Evolutionary conservation across 1,140 invertebrate species (phyloP).

Genomic region (Penaeus chinensis): DNA sequence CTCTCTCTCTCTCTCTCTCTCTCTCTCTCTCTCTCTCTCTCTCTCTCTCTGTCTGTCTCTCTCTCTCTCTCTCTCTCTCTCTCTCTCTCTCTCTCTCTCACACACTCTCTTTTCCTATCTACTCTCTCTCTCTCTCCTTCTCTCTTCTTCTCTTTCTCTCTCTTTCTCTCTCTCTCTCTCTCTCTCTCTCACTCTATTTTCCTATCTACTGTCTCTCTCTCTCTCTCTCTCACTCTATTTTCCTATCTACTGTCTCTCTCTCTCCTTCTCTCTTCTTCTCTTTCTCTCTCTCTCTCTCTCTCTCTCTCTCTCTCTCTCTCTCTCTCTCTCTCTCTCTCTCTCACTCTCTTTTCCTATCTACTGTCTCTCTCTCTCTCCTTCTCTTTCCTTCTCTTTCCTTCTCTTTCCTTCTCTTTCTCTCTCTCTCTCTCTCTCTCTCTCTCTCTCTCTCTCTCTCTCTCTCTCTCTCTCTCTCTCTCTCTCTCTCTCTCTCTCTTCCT

Average conservation of each 20-base stretch:
- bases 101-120: too few species aligned
- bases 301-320: neutral
- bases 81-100: conserved; percentile 6
- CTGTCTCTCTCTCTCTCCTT: neutral
- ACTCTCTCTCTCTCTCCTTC: neutral
- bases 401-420: neutral
- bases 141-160: neutral
- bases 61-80: neutral
- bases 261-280: neutral
- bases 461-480: neutral
- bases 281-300: neutral
- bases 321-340: conserved; percentile 1
- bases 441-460: conserved; percentile 2
- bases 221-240: neutral
- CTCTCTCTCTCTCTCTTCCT: neutral
- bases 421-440: conserved; percentile 9
- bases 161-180: neutral
- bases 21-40: neutral
- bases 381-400: neutral
- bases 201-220: neutral
- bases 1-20: neutral
- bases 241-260: neutral
- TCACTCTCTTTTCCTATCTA: neutral
- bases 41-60: neutral
- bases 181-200: conserved; percentile 2